These are phyloP conservation scores for Cephus nigrinus DNA, from an alignment of 2,888 invertebrate genomes.

Conservation along the genomic window DNA sequence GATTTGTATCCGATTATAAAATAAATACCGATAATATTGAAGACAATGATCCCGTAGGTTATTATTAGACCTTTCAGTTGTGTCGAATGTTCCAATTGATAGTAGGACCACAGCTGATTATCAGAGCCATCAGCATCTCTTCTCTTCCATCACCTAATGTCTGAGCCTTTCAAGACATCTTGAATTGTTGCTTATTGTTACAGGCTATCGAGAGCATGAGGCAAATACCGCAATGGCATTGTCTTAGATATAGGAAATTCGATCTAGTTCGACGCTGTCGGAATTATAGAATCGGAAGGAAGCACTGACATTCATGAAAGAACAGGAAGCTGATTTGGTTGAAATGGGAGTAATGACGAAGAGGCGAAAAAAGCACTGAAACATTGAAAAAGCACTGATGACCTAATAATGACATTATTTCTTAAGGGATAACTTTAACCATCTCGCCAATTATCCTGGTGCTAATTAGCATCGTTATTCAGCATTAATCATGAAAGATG, in stretches of 20 bases:
- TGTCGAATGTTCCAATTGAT: not conserved
- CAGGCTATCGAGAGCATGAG: conserved; percentile 81
- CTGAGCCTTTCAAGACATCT: not conserved
- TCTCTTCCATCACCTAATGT: not conserved
- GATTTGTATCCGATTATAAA: not conserved
- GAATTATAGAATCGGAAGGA: conserved; percentile 75
- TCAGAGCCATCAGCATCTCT: not conserved
- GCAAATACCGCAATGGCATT: conserved; percentile 87
- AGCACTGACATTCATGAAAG: conserved; percentile 65
- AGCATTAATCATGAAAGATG: not conserved
- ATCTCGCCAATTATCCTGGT: not conserved
- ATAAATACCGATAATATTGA: not conserved
- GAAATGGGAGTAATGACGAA: not conserved
- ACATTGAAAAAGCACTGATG: not conserved
- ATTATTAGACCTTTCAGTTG: not conserved
- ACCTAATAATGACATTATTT: not conserved
- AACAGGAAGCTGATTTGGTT: not conserved
- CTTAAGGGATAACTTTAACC: not conserved
- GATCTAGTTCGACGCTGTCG: conserved; percentile 82
- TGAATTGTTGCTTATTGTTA: conserved; percentile 30
- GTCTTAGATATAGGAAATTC: conserved; percentile 83
- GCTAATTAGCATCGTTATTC: not conserved
- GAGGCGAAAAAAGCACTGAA: not conserved
- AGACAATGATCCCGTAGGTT: not conserved
- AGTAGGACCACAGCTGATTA: not conserved